Base-by-base conservation (phyloP, 2,888 invertebrate genomes). In the Napeogenes sylphis region DNA sequence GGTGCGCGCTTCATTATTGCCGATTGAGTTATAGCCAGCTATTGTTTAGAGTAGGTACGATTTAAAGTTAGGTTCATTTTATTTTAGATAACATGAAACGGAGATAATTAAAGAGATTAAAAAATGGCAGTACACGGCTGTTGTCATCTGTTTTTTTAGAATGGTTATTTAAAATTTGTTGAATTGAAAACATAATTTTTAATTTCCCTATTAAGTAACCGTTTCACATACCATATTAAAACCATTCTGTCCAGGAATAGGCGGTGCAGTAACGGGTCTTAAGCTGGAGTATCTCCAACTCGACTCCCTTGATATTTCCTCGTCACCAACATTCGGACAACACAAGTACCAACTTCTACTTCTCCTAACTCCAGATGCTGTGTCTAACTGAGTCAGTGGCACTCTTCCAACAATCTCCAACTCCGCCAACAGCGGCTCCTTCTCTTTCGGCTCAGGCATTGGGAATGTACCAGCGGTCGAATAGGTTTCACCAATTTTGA, bases 281-380 rank as follows among this genome's bases (percentile, higher is more conserved):
- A 90, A 66, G 55, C 90, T 89, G 32, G 90, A 86, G 62, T 90
- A 87, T 63, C 90, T 72, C 90, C 90, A 89, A 10, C 87, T 87
- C 0, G 87, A 85, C 69, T 87, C 85, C 58, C 87, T 73, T 0
- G 85, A 84, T 0, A 85, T 79, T 76, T 89, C 85, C 70, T 89
- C 87, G 12, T 89, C 88, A 1, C 81, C 83, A 38, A 85, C 81
- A 51, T 90, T 85, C 0, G 91, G 90, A 65, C 92, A 92, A 82
- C 93, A 93, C 68, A 93, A 85, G 71, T 93, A 87, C 89, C 93
- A 93, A 73, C 92, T 92, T 62, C 93, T 77, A 71, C 92, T 92
- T 67, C 92, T 82, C 56, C 92, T 82, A 1, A 92, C 87, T 2
- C 86, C 86, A 0, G 82, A 73, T 0, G 79, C 73, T 0, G 77